phyloP scores from a whole-genome alignment of 2,888 invertebrate genomes.

The Mermis nigrescens region DNA sequence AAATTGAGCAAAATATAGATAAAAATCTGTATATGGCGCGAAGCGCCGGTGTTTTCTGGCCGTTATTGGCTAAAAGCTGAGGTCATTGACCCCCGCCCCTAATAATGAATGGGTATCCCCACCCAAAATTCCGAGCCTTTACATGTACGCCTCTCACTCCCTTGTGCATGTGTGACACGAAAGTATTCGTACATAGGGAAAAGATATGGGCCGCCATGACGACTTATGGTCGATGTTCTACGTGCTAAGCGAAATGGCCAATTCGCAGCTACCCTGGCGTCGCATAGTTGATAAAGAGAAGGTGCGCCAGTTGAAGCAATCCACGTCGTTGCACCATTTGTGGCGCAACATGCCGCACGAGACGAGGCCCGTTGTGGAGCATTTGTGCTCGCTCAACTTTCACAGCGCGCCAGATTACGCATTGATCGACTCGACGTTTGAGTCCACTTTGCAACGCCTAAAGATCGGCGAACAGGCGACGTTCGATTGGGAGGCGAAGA shows the following conservation, averaged over 20 bases:
- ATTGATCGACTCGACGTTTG: background rate
- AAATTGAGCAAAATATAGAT: too few species aligned
- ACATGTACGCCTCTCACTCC: too few species aligned
- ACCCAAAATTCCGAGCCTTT: too few species aligned
- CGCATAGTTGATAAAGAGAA: background rate
- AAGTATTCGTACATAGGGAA: background rate
- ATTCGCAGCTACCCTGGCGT: conserved; percentile 8
- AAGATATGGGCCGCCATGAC: conserved; percentile 12
- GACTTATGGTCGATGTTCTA: conserved; percentile 11
- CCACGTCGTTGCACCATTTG: background rate
- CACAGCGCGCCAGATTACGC: background rate
- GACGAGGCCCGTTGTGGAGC: background rate
- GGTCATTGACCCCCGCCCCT: too few species aligned
- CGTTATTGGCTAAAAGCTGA: too few species aligned
- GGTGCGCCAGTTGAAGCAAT: conserved; percentile 1
- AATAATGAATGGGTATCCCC: too few species aligned
- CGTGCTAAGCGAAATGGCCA: conserved; percentile 6
- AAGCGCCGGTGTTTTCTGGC: too few species aligned
- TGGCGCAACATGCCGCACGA: background rate
- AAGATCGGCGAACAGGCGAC: background rate
- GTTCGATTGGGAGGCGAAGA: conserved; percentile 1
- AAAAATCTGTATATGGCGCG: too few species aligned
- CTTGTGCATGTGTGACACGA: too few species aligned
- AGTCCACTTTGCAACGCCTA: background rate
- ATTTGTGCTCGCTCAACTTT: background rate